These are phyloP conservation scores for Madoqua kirkii DNA, from an alignment of 2,113 vertebrate genomes.

Conservation along the genomic window DNA sequence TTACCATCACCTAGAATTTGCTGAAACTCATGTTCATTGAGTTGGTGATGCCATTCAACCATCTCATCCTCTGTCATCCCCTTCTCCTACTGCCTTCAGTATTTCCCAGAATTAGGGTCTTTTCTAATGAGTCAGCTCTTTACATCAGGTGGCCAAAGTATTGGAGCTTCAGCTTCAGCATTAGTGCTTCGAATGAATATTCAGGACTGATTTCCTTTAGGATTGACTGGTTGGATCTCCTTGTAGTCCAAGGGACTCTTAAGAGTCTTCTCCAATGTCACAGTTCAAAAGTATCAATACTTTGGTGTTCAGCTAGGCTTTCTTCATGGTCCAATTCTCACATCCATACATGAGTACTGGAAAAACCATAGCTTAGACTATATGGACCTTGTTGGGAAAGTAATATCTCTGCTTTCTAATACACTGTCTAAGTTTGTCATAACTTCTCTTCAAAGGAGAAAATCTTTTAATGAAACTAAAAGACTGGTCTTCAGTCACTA, in stretches of 20 bases:
- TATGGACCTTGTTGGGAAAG: background rate
- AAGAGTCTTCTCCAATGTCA: background rate
- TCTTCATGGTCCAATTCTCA: background rate
- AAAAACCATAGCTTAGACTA: background rate
- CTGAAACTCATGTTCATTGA: background rate
- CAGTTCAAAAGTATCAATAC: background rate
- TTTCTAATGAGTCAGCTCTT: background rate
- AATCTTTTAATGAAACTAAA: background rate
- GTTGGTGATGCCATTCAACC: background rate
- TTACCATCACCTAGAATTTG: background rate
- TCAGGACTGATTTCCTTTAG: background rate
- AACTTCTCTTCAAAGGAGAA: background rate
- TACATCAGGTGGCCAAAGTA: background rate
- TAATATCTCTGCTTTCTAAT: background rate
- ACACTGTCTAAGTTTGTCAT: background rate
- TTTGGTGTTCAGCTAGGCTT: background rate
- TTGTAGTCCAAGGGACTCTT: background rate
- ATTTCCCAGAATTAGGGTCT: background rate
- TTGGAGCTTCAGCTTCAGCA: background rate
- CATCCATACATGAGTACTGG: background rate
- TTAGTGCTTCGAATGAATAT: background rate
- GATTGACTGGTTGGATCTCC: background rate
- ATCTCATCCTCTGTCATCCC: background rate
- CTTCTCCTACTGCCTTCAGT: background rate
- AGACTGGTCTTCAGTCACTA: background rate